Conservation (phyloP, 2,888 invertebrate species). For the Augiades crinisus region DNA sequence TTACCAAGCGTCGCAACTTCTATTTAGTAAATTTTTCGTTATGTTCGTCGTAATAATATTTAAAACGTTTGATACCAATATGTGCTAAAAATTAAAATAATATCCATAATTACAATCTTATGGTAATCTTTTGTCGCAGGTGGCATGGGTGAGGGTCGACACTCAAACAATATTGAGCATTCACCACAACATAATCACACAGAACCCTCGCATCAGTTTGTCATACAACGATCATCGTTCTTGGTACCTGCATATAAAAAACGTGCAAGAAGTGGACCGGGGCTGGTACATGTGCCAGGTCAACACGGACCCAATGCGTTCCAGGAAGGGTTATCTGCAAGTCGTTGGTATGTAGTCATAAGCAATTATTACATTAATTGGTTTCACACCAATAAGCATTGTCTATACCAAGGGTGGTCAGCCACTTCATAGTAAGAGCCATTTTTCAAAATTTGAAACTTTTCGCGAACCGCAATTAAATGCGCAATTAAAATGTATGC, state of each 20-base stretch:
- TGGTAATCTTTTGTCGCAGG: conserved; percentile 82
- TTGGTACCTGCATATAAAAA: conserved; percentile 95
- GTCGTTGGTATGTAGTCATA: conserved; percentile 89
- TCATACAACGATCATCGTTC: conserved; percentile 95
- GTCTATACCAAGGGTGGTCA: too few relatives aligned
- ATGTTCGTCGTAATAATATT: too few relatives aligned
- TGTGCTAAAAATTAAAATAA: too few relatives aligned
- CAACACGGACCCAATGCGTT: conserved; percentile 96
- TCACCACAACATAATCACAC: conserved; percentile 95
- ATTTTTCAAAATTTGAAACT: too few relatives aligned
- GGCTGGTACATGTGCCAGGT: conserved; percentile 97
- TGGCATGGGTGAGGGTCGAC: conserved; percentile 96
- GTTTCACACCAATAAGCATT: too few relatives aligned
- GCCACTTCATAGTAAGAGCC: background rate
- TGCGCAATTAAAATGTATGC: too few relatives aligned
- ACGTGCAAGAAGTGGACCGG: conserved; percentile 92
- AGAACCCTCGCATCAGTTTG: conserved; percentile 92
- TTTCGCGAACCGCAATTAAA: too few relatives aligned
- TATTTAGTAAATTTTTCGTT: too few relatives aligned
- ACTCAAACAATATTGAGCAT: conserved; percentile 96
- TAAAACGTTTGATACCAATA: too few relatives aligned
- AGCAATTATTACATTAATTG: too few relatives aligned
- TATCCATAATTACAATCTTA: too few relatives aligned
- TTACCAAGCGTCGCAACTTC: too few relatives aligned
- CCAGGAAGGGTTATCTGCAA: conserved; percentile 93